Percentiles rank a stretch among this genome's conserved stretches.
phyloP scores from a whole-genome alignment of 2,797 vertebrate genomes.

The Rachycentron canadum region DNA sequence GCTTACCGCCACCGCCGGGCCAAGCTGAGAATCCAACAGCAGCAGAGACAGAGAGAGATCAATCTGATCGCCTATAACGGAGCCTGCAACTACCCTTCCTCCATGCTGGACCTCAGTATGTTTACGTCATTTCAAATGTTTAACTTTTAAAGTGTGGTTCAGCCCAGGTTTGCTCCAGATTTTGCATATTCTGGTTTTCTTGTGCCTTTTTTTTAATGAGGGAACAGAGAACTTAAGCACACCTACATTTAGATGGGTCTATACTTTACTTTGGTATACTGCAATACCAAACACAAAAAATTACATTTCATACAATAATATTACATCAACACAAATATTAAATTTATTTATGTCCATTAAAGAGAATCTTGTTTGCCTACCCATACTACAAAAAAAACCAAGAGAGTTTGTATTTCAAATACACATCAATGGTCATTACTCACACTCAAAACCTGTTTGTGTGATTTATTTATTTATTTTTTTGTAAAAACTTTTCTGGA shows the following conservation, averaged over 20 bases:
- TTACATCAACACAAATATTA: too few relatives aligned
- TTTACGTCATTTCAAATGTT: constrained; percentile 21
- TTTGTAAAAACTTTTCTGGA: too few relatives aligned
- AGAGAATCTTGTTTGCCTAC: background rate
- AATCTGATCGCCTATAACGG: constrained; percentile 95
- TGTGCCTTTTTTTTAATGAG: background rate
- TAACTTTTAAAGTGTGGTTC: background rate
- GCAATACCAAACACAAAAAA: too few relatives aligned
- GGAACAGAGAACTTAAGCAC: background rate
- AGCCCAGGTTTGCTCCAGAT: background rate
- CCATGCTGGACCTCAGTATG: constrained; percentile 90
- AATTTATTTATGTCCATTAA: background rate
- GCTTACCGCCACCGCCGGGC: constrained; percentile 93
- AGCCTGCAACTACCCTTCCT: constrained; percentile 90
- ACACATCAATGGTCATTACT: too few relatives aligned
- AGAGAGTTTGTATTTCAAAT: background rate
- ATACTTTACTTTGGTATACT: too few relatives aligned
- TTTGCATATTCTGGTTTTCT: background rate
- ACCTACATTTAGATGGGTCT: background rate
- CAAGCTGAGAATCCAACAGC: constrained; percentile 93
- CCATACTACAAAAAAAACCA: background rate
- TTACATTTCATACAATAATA: background rate
- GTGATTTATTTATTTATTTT: too few relatives aligned
- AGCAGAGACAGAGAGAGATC: constrained; percentile 95
- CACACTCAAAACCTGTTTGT: too few relatives aligned